Base-by-base conservation (phyloP, 2,113 vertebrate genomes). In the Xiphophorus maculatus region DNA sequence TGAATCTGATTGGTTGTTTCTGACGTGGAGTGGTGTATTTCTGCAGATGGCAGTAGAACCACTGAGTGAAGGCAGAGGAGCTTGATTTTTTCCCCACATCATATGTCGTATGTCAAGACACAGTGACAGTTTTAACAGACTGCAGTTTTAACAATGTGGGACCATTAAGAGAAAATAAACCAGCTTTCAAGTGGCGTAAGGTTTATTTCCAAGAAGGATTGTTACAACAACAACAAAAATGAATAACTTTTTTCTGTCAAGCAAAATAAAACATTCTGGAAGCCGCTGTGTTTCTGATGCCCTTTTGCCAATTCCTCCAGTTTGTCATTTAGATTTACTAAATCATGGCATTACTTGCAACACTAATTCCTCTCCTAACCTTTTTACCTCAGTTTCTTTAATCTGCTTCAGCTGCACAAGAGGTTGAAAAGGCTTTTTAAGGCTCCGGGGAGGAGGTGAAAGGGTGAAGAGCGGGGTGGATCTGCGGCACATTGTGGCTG, bases 391-490 rank as follows among this genome's bases (percentile, higher is more conserved):
- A 64, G 48, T 60, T 71, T 15, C 40, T 81, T 63, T 63, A 74
- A 84, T 77, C 37, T 73, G 63, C 79, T 72, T 62, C 75, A 73
- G 33, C 74, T 54, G 51, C 81, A 77, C 62, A 84, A 76, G 37
- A 63, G 63, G 58, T 76, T 84, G 61, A 60, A 87, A 87, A 79
- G 72, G 74, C 54, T 83, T 88, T 84, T 86, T 76, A 73, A 70
- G 87, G 75, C 74, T 54, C 62, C 9, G 33, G 66, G 61, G 68
- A 76, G 54, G 63, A 71, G 87, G 81, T 76, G 84, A 81, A 80
- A 78, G 85, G 85, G 80, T 88, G 80, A 88, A 79, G 74, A 87
- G 76, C 54, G 66, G 86, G 84, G 79, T 90, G 89, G 86, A 81
- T 83, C 51, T 79, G 84, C 63, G 79, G 63, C 12, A 73, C 84